Base-by-base conservation (phyloP, 1,140 invertebrate genomes). In the Apolygus lucorum region DNA sequence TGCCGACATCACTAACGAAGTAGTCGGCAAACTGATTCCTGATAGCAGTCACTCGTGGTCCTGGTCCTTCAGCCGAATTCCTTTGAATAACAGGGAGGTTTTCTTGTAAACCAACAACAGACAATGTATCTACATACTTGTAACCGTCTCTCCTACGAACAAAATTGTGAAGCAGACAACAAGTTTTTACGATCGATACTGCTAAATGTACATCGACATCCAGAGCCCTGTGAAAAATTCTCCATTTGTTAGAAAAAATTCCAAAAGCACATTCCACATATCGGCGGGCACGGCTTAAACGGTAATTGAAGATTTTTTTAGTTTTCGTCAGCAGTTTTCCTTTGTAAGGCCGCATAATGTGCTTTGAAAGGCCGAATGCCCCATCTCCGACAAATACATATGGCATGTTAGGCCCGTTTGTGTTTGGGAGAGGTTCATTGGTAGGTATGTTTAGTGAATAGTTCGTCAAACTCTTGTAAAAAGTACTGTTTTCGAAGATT, bases 201-300 rank as follows among this genome's bases (percentile, higher is more conserved):
- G 67, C 70, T 49, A 76, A 73, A 8, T 74, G 68, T 25, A 63
- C 17, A 17, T 70, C 52, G 0, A 75, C 75, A 74, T 75, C 70
- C 8, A 76, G 65, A 22, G 72, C 67, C n/a, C 65, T 11, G 28
- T 74, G 69, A 42, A 73, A 73, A 22, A 74, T 74, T 25, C 72
- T 26, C 72, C 72, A 74, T 66, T 72, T 74, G 29, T 72, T 72
- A 21, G 52, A 54, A 1, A 74, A 25, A 68, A 80, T 79, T 2
- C 78, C 79, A 76, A 81, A 82, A 11, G 76, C 74, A 73, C 81
- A 81, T 70, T 82, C 80, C 13, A 80, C 73, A 13, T 75, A 75
- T 42, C 77, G 62, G 65, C 76, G 52, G 26, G 72, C 75, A 42
- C 76, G 25, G 62, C 54, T 34, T 13, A 74, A 69, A n/a, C 75